Evolutionary conservation across 2,888 invertebrate genomes (phyloP).

Genomic region (Pollenia griseotomentosa): DNA sequence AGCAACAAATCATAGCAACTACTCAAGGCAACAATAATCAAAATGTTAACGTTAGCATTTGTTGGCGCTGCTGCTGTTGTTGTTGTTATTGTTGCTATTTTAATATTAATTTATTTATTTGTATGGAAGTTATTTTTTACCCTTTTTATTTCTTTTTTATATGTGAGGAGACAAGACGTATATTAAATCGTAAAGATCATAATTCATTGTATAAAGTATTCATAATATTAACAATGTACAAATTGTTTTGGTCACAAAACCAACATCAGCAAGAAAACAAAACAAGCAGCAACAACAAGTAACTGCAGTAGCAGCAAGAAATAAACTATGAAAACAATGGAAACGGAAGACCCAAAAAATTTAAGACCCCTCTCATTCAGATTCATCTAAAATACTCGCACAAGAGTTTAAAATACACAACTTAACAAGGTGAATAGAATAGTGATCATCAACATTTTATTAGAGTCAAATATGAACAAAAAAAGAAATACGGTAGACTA

Average conservation of each 20-base stretch:
- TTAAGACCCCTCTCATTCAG: slow-evolving; percentile 38
- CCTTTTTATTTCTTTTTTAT: not conserved
- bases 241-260: slow-evolving; percentile 72
- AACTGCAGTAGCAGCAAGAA: slow-evolving; percentile 32
- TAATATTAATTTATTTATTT: slow-evolving; percentile 15
- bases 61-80: slow-evolving; percentile 15
- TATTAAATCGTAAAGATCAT: slow-evolving; percentile 73
- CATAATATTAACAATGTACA: slow-evolving; percentile 72
- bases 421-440: slow-evolving; percentile 53
- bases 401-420: slow-evolving; percentile 43
- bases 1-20: slow-evolving; percentile 53
- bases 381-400: slow-evolving; percentile 12
- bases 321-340: slow-evolving; percentile 63
- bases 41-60: slow-evolving; percentile 67
- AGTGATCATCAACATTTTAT: slow-evolving; percentile 56
- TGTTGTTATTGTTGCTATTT: slow-evolving; percentile 29
- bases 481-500: not conserved
- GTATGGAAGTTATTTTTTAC: slow-evolving; percentile 26
- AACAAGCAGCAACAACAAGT: slow-evolving; percentile 22
- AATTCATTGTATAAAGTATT: slow-evolving; percentile 73
- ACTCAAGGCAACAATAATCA: slow-evolving; percentile 48
- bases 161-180: slow-evolving; percentile 52
- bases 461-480: slow-evolving; percentile 4
- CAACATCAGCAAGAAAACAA: slow-evolving; percentile 42
- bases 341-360: slow-evolving; percentile 53